Evolutionary conservation across 2,888 invertebrate species (phyloP), one percentile per base, ranked within the genome.

Genomic region (Dione juno): DNA sequence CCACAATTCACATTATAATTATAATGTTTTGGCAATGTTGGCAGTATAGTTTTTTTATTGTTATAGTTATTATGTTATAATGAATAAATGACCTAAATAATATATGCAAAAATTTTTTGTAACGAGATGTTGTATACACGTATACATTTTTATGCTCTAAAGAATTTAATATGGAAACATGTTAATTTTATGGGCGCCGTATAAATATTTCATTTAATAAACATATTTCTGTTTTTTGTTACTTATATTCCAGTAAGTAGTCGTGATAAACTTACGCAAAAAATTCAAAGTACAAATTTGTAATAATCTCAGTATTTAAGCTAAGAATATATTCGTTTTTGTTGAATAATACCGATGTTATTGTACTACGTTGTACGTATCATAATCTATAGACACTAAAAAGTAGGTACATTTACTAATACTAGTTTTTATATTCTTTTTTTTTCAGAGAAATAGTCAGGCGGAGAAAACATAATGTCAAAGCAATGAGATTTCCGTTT

Each of bases 161-260:
- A 28, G 28, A 11, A 11, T 59, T 45, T 45, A 45, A n/a, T 43
- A 61, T 16, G 10, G n/a, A 28, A 61, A 28, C 45, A 61, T 35
- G 16, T 7, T 13, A 59, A 28, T 43, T 61, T 61, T 28, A 61
- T 61, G 45, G n/a, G 61, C 45, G 61, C 61, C 61, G 45, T 61
- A 61, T 61, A 61, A 35, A 16, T 61, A 61, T 61, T 61, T 61
- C 28, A 61, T 61, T 61, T 61, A 16, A 45, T 14, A 61, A 61
- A 45, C 43, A 11, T 28, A 45, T 61, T 3, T 45, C n/a, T 5
- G n/a, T 28, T 45, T 58, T 57, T 57, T 57, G 57, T 7, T 57
- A 11, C 1, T 57, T 37, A 37, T 11, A 35, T 54, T 54, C 9
- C 14, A 54, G 35, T n/a, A 40, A 54, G 35, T n/a, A 40, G 37